These are phyloP conservation scores for Drosophila greeni DNA, from an alignment of 2,888 invertebrate genomes.

Conservation along the genomic window DNA sequence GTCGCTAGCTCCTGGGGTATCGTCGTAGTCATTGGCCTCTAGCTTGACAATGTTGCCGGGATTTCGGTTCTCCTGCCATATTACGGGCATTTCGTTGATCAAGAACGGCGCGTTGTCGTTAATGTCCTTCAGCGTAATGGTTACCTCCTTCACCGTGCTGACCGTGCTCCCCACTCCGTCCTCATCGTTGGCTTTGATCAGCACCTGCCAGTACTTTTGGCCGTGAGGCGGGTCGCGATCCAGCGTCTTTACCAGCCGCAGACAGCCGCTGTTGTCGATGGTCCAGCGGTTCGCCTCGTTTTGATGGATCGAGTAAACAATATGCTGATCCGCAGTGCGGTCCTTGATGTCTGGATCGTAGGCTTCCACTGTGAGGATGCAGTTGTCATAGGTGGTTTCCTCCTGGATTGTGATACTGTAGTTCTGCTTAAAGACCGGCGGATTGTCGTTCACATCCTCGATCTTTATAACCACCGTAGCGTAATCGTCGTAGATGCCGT, in stretches of 20 bases:
- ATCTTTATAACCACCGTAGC: slow-evolving; percentile 91
- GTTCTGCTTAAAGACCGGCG: slow-evolving; percentile 88
- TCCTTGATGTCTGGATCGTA: slow-evolving; percentile 93
- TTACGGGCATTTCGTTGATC: slow-evolving; percentile 88
- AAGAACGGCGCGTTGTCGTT: slow-evolving; percentile 97
- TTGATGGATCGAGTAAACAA: slow-evolving; percentile 87
- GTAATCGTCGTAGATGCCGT: slow-evolving; percentile 90
- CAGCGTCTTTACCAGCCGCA: slow-evolving; percentile 82
- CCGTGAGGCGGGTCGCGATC: slow-evolving; percentile 95
- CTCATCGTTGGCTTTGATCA: slow-evolving; percentile 87
- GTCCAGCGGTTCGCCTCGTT: slow-evolving; percentile 85
- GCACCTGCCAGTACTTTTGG: slow-evolving; percentile 87
- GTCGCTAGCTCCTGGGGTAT: slow-evolving; percentile 90
- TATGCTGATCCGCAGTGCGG: slow-evolving; percentile 86
- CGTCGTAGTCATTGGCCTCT: slow-evolving; percentile 89
- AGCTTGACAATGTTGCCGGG: slow-evolving; percentile 85
- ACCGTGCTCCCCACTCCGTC: slow-evolving; percentile 82
- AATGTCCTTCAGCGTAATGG: slow-evolving; percentile 86
- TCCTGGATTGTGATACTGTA: slow-evolving; percentile 88
- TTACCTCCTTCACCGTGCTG: slow-evolving; percentile 84
- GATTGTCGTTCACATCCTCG: slow-evolving; percentile 95
- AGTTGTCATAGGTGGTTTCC: slow-evolving; percentile 84
- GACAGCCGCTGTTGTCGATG: slow-evolving; percentile 87
- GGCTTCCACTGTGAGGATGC: slow-evolving; percentile 85
- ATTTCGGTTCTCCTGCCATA: slow-evolving; percentile 89